A percentile compares a stretch with the other conserved stretches of the same genome.
Evolutionary conservation across 2,888 invertebrate genomes (phyloP).

Genomic region (Melipona bicolor): DNA sequence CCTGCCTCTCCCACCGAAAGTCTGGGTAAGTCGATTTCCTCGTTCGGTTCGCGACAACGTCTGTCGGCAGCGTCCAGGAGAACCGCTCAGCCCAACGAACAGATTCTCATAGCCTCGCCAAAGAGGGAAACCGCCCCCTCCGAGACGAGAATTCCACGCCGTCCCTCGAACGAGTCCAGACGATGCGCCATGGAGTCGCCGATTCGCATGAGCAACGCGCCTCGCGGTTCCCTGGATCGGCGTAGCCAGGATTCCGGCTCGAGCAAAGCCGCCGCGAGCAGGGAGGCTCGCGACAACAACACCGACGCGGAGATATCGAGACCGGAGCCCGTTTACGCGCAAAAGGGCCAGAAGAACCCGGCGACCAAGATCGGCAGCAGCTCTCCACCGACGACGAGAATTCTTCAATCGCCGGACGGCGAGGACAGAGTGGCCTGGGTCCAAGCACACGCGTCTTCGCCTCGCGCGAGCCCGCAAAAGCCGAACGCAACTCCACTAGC

Average conservation of each 20-base stretch:
- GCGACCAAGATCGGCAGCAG: neutral
- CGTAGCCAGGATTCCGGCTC: conserved; percentile 24
- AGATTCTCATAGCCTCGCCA: conserved; percentile 81
- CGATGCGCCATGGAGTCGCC: conserved; percentile 74
- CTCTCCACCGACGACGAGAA: neutral
- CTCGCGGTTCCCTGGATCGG: conserved; percentile 56
- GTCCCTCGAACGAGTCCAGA: conserved; percentile 59
- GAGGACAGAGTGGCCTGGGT: conserved; percentile 54
- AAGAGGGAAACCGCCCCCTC: conserved; percentile 72
- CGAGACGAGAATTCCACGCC: conserved; percentile 49
- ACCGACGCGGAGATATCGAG: conserved; percentile 60
- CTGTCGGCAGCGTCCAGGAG: conserved; percentile 36
- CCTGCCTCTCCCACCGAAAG: conserved; percentile 18
- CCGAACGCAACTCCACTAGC: neutral
- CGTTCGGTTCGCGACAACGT: conserved; percentile 7
- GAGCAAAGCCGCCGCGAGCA: neutral
- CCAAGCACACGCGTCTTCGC: conserved; percentile 34
- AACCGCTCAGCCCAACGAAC: conserved; percentile 78
- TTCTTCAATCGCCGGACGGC: neutral
- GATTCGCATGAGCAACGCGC: conserved; percentile 75
- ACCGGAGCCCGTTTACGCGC: conserved; percentile 76
- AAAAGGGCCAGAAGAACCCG: neutral
- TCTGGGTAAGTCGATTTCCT: conserved; percentile 21
- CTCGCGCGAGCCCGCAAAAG: neutral
- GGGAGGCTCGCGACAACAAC: neutral